Percentiles rank a stretch among this genome's conserved stretches.
Conservation (phyloP, 2,797 vertebrate genomes). For the Platyrinchus mystaceus region DNA sequence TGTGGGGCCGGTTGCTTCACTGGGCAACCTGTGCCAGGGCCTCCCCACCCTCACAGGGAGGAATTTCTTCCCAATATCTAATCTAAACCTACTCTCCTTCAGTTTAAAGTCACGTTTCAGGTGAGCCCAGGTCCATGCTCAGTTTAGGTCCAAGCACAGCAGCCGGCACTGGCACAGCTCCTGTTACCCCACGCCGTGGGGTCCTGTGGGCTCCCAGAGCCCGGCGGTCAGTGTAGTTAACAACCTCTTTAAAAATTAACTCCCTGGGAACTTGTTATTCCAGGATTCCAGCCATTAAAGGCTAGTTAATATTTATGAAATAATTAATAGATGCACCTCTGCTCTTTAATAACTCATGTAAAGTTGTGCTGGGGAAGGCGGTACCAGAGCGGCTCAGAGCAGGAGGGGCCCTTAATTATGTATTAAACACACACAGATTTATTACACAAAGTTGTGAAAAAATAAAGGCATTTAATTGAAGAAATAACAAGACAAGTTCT, state of each 20-base stretch:
- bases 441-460: neutral
- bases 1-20: too few relatives aligned
- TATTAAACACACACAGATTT: neutral
- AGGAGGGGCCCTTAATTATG: neutral
- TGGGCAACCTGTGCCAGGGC: too few relatives aligned
- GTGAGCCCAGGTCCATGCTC: neutral
- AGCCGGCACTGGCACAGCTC: neutral
- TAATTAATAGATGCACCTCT: slow-evolving; percentile 36
- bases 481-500: neutral
- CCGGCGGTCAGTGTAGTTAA: neutral
- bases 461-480: neutral
- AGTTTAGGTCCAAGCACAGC: rapidly evolving
- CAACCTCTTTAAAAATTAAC: neutral
- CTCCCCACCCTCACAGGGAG: too few relatives aligned
- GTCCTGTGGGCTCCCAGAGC: neutral
- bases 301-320: slow-evolving; percentile 59
- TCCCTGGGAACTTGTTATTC: neutral
- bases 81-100: neutral
- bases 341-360: slow-evolving; percentile 2
- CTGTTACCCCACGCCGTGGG: rapidly evolving
- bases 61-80: neutral
- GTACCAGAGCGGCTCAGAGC: neutral
- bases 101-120: neutral
- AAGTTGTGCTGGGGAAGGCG: neutral
- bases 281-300: neutral